These are phyloP conservation scores for Leptobrachium ailaonicum DNA, from an alignment of 2,113 vertebrate species.

Conservation along the genomic window DNA sequence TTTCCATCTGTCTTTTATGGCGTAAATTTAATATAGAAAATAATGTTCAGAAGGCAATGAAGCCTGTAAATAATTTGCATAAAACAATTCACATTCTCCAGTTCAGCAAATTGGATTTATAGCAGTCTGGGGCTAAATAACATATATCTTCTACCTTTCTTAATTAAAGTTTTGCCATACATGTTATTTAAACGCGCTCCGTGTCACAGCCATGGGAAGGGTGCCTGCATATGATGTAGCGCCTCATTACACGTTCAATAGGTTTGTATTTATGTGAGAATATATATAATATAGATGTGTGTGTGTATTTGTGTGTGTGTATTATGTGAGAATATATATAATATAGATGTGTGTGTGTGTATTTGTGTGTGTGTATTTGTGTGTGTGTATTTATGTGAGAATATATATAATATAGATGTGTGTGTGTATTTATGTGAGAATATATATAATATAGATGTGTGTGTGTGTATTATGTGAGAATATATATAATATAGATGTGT, in stretches of 20 bases:
- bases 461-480: no score
- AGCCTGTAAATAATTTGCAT: constrained; percentile 43
- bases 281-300: not conserved
- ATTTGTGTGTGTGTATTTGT: not conserved
- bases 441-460: no score
- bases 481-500: no score
- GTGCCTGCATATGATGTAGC: constrained; percentile 26
- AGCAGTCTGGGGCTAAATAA: constrained; percentile 26
- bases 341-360: not conserved
- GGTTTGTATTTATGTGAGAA: not conserved
- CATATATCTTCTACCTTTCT: constrained; percentile 26
- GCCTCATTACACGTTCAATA: constrained; percentile 16
- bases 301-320: no score
- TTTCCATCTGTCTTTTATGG: constrained; percentile 11
- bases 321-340: not conserved
- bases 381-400: no score
- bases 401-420: not conserved
- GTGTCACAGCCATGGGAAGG: constrained; percentile 1
- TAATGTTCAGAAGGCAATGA: constrained; percentile 41
- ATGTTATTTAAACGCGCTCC: constrained; percentile 17
- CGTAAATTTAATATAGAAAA: constrained; percentile 26
- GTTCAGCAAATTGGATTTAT: constrained; percentile 39
- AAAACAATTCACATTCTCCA: constrained; percentile 21
- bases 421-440: no score
- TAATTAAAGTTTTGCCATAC: constrained; percentile 44